Conservation (phyloP, 1,140 invertebrate genomes). For the Trichoplusia ni region DNA sequence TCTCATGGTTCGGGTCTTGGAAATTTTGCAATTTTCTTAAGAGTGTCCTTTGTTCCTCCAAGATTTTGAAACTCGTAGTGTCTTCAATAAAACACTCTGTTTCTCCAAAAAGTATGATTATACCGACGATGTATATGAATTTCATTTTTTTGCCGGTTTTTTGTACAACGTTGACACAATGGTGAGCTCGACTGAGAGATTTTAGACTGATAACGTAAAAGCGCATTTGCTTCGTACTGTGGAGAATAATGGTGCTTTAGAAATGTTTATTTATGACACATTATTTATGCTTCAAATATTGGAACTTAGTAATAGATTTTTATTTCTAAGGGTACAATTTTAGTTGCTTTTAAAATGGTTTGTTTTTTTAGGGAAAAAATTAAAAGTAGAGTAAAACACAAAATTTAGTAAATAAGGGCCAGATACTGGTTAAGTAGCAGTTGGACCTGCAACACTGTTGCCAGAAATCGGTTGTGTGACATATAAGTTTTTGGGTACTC, state of each 20-base stretch:
- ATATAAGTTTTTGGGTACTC: too few relatives aligned
- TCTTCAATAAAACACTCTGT: constrained; percentile 33
- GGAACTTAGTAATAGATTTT: too few relatives aligned
- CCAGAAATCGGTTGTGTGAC: too few relatives aligned
- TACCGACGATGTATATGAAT: constrained; percentile 32
- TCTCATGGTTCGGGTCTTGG: constrained; percentile 44
- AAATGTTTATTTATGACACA: background rate
- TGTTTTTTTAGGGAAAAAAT: too few relatives aligned
- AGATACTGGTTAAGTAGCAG: too few relatives aligned
- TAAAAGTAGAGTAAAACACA: too few relatives aligned
- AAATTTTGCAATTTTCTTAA: constrained; percentile 62
- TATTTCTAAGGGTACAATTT: too few relatives aligned
- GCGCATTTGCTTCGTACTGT: constrained; percentile 39
- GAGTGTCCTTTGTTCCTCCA: constrained; percentile 44
- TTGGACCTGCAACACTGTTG: too few relatives aligned
- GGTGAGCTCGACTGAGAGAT: constrained; percentile 32
- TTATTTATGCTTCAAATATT: constrained; percentile 38
- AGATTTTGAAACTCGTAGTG: constrained; percentile 13
- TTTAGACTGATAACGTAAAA: constrained; percentile 32
- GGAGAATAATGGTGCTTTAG: constrained; percentile 22
- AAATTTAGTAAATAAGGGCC: too few relatives aligned
- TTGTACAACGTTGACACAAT: constrained; percentile 33
- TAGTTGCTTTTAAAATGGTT: too few relatives aligned
- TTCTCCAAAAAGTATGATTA: constrained; percentile 29
- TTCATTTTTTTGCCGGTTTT: constrained; percentile 37